phyloP scores from a whole-genome alignment of 2,888 invertebrate genomes.

The Xylophagus ater region DNA sequence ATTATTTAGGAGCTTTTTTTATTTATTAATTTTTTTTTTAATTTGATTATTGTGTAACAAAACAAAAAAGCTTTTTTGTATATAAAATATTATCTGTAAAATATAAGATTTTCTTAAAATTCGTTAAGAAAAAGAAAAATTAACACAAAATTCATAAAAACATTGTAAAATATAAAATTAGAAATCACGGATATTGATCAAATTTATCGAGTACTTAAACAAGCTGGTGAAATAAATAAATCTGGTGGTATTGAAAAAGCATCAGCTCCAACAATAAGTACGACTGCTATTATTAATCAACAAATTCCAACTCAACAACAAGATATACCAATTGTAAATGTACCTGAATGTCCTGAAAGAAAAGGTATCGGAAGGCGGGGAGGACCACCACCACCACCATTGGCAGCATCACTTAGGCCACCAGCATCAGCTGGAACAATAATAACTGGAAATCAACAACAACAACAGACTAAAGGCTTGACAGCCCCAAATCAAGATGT shows the following conservation, averaged over 20 bases:
- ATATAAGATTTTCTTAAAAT: too few relatives aligned
- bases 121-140: too few relatives aligned
- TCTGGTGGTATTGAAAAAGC: slow-evolving; percentile 15
- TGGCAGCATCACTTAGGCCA: too few relatives aligned
- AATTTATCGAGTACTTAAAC: slow-evolving; percentile 90
- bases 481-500: slow-evolving; percentile 44
- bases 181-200: slow-evolving; percentile 60
- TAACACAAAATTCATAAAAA: too few relatives aligned
- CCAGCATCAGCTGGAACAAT: too few relatives aligned
- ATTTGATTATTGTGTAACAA: too few relatives aligned
- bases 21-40: not conserved
- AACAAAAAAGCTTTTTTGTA: too few relatives aligned
- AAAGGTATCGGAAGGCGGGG: slow-evolving; percentile 5
- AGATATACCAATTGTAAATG: slow-evolving; percentile 37
- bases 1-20: too few relatives aligned
- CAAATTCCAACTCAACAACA: slow-evolving; percentile 15
- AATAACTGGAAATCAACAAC: slow-evolving; percentile 30
- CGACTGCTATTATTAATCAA: slow-evolving; percentile 8
- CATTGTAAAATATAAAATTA: too few relatives aligned
- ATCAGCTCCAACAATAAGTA: slow-evolving; percentile 1
- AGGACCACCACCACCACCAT: slow-evolving; percentile 21
- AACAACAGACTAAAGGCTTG: slow-evolving; percentile 38
- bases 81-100: too few relatives aligned
- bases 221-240: slow-evolving; percentile 78
- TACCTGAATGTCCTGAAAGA: slow-evolving; percentile 32